Evolutionary conservation across 2,113 vertebrate species (phyloP).

Genomic region (Calyptommatus sinebrachiatus): DNA sequence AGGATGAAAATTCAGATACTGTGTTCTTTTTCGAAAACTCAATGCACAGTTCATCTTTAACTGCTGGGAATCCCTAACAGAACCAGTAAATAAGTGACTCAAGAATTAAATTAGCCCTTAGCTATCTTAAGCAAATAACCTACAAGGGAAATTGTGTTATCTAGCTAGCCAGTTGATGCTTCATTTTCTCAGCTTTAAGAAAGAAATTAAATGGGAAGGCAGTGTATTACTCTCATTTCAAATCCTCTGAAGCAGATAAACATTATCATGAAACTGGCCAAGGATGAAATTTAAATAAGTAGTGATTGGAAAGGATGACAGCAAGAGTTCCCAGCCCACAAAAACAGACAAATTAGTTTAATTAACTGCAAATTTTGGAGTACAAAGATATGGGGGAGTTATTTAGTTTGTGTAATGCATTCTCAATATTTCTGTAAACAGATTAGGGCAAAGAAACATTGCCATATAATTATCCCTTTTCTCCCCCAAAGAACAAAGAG

Average conservation of each 20-base stretch:
- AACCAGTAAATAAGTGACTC: conserved; percentile 71
- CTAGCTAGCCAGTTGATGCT: conserved; percentile 76
- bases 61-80: conserved; percentile 64
- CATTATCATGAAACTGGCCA: conserved; percentile 81
- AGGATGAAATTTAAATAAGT: conserved; percentile 85
- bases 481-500: conserved; percentile 26
- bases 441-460: conserved; percentile 47
- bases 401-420: conserved; percentile 67
- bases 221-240: conserved; percentile 76
- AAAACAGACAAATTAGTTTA: conserved; percentile 78
- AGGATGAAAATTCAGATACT: conserved; percentile 29
- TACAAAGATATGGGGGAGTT: conserved; percentile 65
- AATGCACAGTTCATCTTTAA: conserved; percentile 55
- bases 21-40: conserved; percentile 41
- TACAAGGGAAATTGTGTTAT: conserved; percentile 74
- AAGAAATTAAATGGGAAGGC: conserved; percentile 77
- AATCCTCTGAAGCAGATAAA: conserved; percentile 80
- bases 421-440: conserved; percentile 66
- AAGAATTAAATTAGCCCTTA: conserved; percentile 73
- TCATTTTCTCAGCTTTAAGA: conserved; percentile 73
- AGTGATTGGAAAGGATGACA: conserved; percentile 74
- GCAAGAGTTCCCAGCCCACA: conserved; percentile 71
- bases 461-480: conserved; percentile 40
- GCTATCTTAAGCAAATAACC: conserved; percentile 74
- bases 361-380: conserved; percentile 76